Evolutionary conservation across 1,140 invertebrate species (phyloP).

Genomic region (Platyura marginata): DNA sequence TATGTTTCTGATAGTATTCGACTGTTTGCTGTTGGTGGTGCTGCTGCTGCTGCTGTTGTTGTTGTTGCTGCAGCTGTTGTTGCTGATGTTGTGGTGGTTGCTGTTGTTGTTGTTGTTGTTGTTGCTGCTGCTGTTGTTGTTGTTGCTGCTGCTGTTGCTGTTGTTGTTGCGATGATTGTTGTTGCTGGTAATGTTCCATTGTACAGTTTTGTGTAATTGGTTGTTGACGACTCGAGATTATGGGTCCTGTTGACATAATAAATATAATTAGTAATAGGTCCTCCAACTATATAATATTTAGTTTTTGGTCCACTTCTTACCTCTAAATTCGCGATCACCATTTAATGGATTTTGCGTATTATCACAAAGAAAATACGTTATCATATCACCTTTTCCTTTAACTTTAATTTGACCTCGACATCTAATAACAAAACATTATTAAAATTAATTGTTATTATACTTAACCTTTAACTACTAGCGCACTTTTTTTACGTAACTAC

Average conservation of each 20-base stretch:
- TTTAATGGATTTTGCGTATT: slow-evolving; percentile 17
- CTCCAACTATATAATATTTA: too few relatives aligned
- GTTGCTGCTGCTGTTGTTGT: slow-evolving; percentile 16
- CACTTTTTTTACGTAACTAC: too few relatives aligned
- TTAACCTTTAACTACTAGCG: too few relatives aligned
- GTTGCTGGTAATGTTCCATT: slow-evolving; percentile 9
- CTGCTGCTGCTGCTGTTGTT: slow-evolving; percentile 16
- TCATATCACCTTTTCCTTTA: slow-evolving; percentile 88
- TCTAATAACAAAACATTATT: too few relatives aligned
- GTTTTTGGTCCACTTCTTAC: too few relatives aligned
- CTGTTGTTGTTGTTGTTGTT: slow-evolving; percentile 16
- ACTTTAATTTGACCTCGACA: slow-evolving; percentile 78
- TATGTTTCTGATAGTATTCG: slow-evolving; percentile 16
- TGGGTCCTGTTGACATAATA: neutral
- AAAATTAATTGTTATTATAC: neutral
- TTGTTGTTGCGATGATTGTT: slow-evolving; percentile 16
- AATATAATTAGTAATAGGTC: too few relatives aligned
- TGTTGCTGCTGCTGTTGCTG: slow-evolving; percentile 20
- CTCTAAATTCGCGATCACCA: slow-evolving; percentile 12
- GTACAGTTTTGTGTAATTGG: slow-evolving; percentile 3
- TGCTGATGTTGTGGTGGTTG: slow-evolving; percentile 21
- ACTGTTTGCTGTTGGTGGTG: slow-evolving; percentile 20
- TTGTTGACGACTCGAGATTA: neutral
- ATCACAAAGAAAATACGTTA: slow-evolving; percentile 73
- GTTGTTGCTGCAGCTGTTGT: too few relatives aligned